Evolutionary conservation across 2,797 vertebrate species (phyloP).

Genomic region (Nyctibius grandis): DNA sequence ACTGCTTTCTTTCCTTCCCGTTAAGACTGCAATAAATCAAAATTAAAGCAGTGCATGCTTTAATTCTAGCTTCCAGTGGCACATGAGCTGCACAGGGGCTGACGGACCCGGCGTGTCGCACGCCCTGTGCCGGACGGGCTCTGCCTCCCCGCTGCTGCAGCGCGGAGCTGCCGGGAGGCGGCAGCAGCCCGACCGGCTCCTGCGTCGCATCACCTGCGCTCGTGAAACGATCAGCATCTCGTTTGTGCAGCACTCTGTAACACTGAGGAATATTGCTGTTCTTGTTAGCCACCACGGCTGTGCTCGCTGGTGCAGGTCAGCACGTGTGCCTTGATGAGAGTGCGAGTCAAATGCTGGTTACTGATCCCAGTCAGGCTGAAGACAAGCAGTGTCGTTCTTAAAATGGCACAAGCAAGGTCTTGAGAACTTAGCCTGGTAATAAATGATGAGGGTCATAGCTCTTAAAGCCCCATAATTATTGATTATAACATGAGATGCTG

Average conservation of each 20-base stretch:
- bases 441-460: neutral
- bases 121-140: fast-evolving
- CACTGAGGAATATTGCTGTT: neutral
- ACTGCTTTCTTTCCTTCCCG: neutral
- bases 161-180: neutral
- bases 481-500: neutral
- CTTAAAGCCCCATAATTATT: neutral
- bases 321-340: neutral
- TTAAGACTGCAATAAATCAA: too few species aligned
- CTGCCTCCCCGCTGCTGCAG: neutral
- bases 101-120: neutral
- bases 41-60: neutral
- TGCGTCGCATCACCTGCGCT: fast-evolving
- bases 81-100: fast-evolving
- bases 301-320: neutral
- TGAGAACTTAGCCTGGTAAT: neutral
- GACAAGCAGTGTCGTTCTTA: neutral
- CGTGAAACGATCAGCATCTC: neutral
- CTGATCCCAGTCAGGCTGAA: fast-evolving
- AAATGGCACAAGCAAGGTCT: neutral
- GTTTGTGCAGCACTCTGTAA: neutral
- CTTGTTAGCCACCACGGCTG: fast-evolving
- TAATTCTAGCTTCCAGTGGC: neutral
- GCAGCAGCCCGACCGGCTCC: neutral
- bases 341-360: fast-evolving